A percentile compares a stretch with the other conserved stretches of the same genome.
These are phyloP conservation scores for Archivesica marissinica DNA, from an alignment of 1,140 invertebrate genomes.

Conservation along the genomic window DNA sequence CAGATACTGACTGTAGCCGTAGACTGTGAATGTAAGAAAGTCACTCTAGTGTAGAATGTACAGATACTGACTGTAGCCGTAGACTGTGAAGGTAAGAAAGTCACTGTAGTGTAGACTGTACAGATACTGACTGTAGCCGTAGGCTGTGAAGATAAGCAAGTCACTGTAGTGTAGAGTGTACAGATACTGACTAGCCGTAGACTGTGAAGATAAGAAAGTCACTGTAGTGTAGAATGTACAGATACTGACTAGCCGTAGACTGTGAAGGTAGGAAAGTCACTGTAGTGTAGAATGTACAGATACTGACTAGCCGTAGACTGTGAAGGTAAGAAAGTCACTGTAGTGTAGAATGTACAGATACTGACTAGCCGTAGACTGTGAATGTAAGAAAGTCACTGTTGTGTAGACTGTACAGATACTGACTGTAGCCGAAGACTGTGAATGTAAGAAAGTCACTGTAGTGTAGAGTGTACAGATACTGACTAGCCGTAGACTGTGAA, in stretches of 20 bases:
- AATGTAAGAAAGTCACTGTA: too few relatives aligned
- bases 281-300: slow-evolving; percentile 89
- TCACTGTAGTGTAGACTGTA: slow-evolving; percentile 88
- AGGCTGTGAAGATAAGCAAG: slow-evolving; percentile 88
- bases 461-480: too few relatives aligned
- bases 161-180: slow-evolving; percentile 88
- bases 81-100: slow-evolving; percentile 88
- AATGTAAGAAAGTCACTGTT: slow-evolving; percentile 88
- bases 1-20: slow-evolving; percentile 93
- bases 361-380: slow-evolving; percentile 90
- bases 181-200: slow-evolving; percentile 92
- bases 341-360: slow-evolving; percentile 90
- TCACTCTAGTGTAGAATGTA: slow-evolving; percentile 88
- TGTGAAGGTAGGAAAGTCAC: slow-evolving; percentile 88
- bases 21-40: slow-evolving; percentile 88
- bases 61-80: slow-evolving; percentile 93
- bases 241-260: too few relatives aligned
- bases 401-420: slow-evolving; percentile 91
- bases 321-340: slow-evolving; percentile 88
- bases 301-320: slow-evolving; percentile 91
- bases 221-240: too few relatives aligned
- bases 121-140: slow-evolving; percentile 93
- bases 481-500: too few relatives aligned
- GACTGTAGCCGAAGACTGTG: slow-evolving; percentile 91
- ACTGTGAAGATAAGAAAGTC: slow-evolving; percentile 90